Evolutionary conservation across 1,140 invertebrate species (phyloP).

Genomic region (Gryllus bimaculatus): DNA sequence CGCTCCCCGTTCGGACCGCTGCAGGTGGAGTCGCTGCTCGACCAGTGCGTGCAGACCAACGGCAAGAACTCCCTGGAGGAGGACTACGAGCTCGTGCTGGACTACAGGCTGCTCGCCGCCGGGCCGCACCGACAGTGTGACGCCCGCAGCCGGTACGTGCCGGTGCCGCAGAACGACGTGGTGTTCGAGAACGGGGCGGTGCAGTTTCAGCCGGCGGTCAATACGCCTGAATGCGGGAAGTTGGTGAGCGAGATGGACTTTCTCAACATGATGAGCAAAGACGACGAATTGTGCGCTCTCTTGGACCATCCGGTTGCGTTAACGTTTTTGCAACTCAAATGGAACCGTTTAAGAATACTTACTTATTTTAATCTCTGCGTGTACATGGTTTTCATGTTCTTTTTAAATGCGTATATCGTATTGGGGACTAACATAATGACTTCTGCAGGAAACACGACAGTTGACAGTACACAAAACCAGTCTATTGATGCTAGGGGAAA

Average conservation of each 20-base stretch:
- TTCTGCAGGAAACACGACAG: too few relatives aligned
- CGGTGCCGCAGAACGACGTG: not conserved
- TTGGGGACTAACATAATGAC: not conserved
- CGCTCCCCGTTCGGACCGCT: not conserved
- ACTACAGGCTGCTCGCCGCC: not conserved
- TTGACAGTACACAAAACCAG: not conserved
- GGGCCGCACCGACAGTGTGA: not conserved
- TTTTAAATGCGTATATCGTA: not conserved
- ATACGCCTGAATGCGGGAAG: not conserved
- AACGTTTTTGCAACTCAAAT: not conserved
- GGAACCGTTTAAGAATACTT: not conserved
- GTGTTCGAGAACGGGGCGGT: not conserved
- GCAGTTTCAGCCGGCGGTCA: not conserved
- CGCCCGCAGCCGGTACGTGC: not conserved
- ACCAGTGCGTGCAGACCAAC: not conserved
- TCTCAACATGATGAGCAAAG: not conserved
- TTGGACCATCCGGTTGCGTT: not conserved
- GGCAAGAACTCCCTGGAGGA: not conserved
- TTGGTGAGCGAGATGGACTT: not conserved
- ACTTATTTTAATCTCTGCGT: not conserved
- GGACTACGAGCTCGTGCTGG: not conserved
- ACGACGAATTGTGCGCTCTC: not conserved
- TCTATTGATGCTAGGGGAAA: not conserved
- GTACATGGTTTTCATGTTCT: not conserved
- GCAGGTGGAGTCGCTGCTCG: not conserved